Evolutionary conservation across 2,888 invertebrate genomes (phyloP).

Genomic region (Rhogogaster chlorosoma): DNA sequence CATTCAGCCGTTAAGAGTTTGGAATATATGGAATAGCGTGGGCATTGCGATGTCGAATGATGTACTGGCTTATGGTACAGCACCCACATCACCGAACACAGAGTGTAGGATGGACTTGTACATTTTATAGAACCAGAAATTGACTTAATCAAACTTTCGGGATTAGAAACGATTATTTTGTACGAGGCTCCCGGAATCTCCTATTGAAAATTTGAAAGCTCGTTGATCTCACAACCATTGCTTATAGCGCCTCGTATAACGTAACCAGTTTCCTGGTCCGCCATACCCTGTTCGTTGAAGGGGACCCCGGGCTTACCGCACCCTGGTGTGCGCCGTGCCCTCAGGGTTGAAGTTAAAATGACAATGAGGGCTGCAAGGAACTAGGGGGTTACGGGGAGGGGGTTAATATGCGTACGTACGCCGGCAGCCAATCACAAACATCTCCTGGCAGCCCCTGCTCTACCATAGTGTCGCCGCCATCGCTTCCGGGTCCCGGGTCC

Average conservation of each 20-base stretch:
- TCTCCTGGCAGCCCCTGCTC: slow-evolving; percentile 55
- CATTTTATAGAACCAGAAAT: too few species aligned
- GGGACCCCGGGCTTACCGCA: slow-evolving; percentile 22
- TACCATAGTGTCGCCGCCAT: slow-evolving; percentile 68
- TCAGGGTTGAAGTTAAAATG: slow-evolving; percentile 76
- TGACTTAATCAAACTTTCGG: too few species aligned
- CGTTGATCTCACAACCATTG: not conserved
- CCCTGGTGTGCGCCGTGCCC: slow-evolving; percentile 43
- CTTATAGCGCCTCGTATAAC: not conserved
- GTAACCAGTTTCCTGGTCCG: slow-evolving; percentile 49
- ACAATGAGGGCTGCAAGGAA: slow-evolving; percentile 74
- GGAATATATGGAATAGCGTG: slow-evolving; percentile 3
- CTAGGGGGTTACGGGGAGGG: slow-evolving; percentile 59
- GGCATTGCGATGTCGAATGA: not conserved
- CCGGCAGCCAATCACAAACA: slow-evolving; percentile 73
- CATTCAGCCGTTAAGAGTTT: not conserved
- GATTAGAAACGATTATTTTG: too few species aligned
- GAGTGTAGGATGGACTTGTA: too few species aligned
- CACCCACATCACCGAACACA: not conserved
- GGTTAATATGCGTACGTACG: slow-evolving; percentile 73
- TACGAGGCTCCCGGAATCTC: not conserved
- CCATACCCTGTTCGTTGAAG: slow-evolving; percentile 58
- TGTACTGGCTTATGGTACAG: not conserved
- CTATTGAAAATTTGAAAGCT: not conserved
- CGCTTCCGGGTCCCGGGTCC: slow-evolving; percentile 58